Evolutionary conservation across 2,113 vertebrate genomes (phyloP).

Genomic region (Lanius collurio): DNA sequence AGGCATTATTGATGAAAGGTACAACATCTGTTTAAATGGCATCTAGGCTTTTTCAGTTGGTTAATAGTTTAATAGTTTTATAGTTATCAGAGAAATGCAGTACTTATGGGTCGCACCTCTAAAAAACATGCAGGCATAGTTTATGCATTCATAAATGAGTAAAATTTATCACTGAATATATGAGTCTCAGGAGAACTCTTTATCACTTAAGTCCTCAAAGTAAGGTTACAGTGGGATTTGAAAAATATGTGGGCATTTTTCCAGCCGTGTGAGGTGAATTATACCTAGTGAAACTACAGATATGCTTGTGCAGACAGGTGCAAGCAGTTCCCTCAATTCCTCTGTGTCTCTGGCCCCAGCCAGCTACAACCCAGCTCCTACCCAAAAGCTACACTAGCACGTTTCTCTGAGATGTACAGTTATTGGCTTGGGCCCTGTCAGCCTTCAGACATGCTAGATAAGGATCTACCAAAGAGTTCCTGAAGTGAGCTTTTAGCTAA

Average conservation of each 20-base stretch:
- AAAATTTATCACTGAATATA: constrained; percentile 1
- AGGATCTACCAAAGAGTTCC: not conserved
- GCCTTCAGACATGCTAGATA: not conserved
- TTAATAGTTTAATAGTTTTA: not conserved
- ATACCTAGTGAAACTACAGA: not conserved
- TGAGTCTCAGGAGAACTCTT: not conserved
- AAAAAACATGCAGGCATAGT: not conserved
- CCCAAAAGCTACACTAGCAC: not conserved
- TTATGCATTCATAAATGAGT: not conserved
- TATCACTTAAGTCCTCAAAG: not conserved
- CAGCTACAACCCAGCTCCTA: not conserved
- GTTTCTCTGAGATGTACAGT: not conserved
- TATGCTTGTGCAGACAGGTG: constrained; percentile 21
- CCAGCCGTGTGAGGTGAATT: constrained; percentile 23
- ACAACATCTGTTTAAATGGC: not conserved
- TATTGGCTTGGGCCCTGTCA: not conserved
- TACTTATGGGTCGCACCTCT: not conserved
- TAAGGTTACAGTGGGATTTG: not conserved
- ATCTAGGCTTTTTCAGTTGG: not conserved
- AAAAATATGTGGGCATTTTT: constrained; percentile 15
- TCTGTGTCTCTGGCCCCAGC: not conserved
- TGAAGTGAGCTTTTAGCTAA: not conserved
- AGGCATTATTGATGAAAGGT: not conserved
- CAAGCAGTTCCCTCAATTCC: not conserved
- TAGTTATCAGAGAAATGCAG: not conserved